Percentiles rank a stretch among this genome's conserved stretches.
Evolutionary conservation across 2,888 invertebrate species (phyloP).

Genomic region (Brachylomia viminalis): DNA sequence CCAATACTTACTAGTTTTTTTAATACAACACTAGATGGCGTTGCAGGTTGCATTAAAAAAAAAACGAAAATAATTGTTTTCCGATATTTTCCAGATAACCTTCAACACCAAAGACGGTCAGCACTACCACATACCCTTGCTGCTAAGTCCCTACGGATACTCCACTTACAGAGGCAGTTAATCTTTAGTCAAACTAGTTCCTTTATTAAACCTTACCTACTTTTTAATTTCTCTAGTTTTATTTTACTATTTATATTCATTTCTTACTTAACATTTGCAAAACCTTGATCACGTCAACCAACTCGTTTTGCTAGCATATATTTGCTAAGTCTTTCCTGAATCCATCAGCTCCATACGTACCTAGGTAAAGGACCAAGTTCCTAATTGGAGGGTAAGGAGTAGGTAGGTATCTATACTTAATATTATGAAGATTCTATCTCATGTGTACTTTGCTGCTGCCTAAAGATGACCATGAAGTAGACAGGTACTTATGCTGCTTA

Average conservation of each 20-base stretch:
- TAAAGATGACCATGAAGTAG: background rate
- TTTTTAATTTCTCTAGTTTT: background rate
- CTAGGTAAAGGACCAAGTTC: background rate
- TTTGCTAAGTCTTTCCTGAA: background rate
- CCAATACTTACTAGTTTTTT: background rate
- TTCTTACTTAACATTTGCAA: background rate
- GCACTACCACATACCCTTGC: conserved; percentile 94
- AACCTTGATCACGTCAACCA: background rate
- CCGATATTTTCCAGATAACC: conserved; percentile 90
- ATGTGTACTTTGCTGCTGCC: background rate
- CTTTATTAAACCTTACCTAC: conserved; percentile 12
- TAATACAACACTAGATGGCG: conserved; percentile 11
- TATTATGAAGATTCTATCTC: background rate
- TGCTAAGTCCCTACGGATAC: conserved; percentile 94
- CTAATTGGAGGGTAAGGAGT: background rate
- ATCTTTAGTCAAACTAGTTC: conserved; percentile 15
- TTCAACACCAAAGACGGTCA: conserved; percentile 92
- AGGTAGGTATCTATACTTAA: background rate
- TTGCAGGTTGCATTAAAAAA: background rate
- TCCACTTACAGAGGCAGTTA: conserved; percentile 94
- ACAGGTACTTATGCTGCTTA: background rate
- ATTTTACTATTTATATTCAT: background rate
- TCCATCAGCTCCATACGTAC: background rate
- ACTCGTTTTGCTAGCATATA: background rate
- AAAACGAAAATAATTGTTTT: background rate